These are phyloP conservation scores for Hemicentrotus pulcherrimus DNA, from an alignment of 35 echinoderm and acorn worm genomes.

Conservation along the genomic window DNA sequence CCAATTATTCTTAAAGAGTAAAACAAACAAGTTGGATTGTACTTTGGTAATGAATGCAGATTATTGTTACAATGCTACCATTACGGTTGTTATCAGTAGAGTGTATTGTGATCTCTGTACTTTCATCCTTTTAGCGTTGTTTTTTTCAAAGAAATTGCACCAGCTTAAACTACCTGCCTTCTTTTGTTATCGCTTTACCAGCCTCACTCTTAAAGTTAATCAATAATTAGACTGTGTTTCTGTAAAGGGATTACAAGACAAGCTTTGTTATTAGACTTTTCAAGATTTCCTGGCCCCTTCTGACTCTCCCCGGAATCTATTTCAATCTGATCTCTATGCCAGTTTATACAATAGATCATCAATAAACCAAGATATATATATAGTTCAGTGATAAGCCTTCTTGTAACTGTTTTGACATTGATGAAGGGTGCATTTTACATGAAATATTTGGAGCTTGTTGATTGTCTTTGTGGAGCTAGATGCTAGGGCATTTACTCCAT, in stretches of 20 bases:
- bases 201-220: not conserved
- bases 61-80: not conserved
- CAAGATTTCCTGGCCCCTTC: not conserved
- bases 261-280: not conserved
- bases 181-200: not conserved
- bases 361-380: not conserved
- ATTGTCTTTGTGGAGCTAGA: too few species aligned
- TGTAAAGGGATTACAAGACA: not conserved
- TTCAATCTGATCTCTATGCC: not conserved
- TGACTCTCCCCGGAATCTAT: not conserved
- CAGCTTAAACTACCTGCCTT: not conserved
- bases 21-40: not conserved
- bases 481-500: too few species aligned
- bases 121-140: not conserved
- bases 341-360: not conserved
- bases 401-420: not conserved
- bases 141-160: constrained; percentile 6
- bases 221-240: not conserved
- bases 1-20: not conserved
- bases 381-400: not conserved
- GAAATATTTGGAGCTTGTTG: not conserved
- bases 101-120: not conserved
- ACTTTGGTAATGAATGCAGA: not conserved
- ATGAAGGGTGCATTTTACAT: not conserved
- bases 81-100: not conserved